Evolutionary conservation across 2,113 vertebrate genomes (phyloP), one percentile per base, ranked within the genome.

Genomic region (Misgurnus anguillicaudatus): DNA sequence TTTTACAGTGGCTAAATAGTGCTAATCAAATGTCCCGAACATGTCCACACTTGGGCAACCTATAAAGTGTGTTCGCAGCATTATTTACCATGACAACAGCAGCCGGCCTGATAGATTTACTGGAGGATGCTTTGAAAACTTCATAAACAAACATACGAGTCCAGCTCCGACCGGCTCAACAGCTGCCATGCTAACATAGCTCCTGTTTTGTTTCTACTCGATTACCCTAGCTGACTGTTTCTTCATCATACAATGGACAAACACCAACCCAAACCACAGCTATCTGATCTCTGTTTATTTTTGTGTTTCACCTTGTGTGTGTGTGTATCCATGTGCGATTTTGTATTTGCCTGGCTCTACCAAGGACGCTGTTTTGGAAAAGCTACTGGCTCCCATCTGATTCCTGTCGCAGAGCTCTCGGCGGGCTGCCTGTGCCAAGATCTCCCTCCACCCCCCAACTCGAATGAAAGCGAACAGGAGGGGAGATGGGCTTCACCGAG

Each of bases 11-110:
- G 57, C n/a, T 47, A 64, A 72, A 42, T 62, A 51, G 38, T 2
- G 38, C 47, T 53, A 55, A 31, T 51, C 38, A 63, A 79, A 10
- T 61, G 21, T 14, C 11, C 17, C 39, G 31, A 41, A 57, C 38
- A 55, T 21, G 14, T 51, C 55, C 6, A 53, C 48, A n/a, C 24
- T n/a, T n/a, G 6, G 3, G 17, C 24, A 76, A 71, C 66, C 68
- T 65, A 61, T 83, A 77, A 60, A 61, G 57, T 79, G 75, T 90
- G 87, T 90, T 92, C 89, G 82, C 77, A 7, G 64, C 82, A 90
- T 91, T 89, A 88, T 61, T 80, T 61, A 38, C 85, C 79, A 89
- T 84, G 85, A 81, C 63, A 71, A 76, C 68, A 69, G 73, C 85
- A 17, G 38, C 24, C 55, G 19, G 38, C 24, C 55, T 74, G 55